Base-by-base conservation (phyloP, 1,140 invertebrate genomes). In the Diuraphis noxia region DNA sequence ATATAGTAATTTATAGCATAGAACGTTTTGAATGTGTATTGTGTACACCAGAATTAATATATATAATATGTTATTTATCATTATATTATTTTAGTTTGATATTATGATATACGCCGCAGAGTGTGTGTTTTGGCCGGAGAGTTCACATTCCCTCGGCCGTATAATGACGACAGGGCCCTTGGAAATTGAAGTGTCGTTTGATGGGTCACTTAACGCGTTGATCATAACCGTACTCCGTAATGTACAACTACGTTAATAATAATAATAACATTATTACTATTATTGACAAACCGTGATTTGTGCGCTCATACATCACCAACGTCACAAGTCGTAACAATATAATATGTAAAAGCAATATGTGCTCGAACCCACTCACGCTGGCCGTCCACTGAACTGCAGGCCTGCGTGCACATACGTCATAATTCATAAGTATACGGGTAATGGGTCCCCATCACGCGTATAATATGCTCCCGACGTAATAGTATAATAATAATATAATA, bases 251-350 rank as follows among this genome's bases (percentile, higher is more conserved):
- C 23, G 36, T 79, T 36, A 23, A 79, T 79, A 77, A 77, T 77
- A 34, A 30, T 36, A 77, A 5, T 36, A n/a, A n/a, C n/a, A 77
- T 34, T 34, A 21, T 77, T 77, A 49, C 9, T 49, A 36, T 79
- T 82, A 82, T 41, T 40, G 79, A 82, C 79, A 82, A 82, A 82
- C 23, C 38, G 79, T 82, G 36, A 40, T 82, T 82, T 82, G 79
- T 82, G 79, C 10, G 38, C 23, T 25, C 38, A 30, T 82, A 82
- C 38, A 82, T 40, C 38, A 82, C n/a, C 56, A 1, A 19, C 49
- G 56, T 4, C 56, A 30, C 25, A 17, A 17, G 56, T 72, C 56
- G 56, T 72, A 72, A 63, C 56, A 17, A 72, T n/a, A 72, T 19
- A 52, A 5, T 7, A 23, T 52, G 30, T 72, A 72, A 72, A 17